These are phyloP conservation scores for Semicossyphus pulcher DNA, from an alignment of 2,113 vertebrate species.

Conservation along the genomic window DNA sequence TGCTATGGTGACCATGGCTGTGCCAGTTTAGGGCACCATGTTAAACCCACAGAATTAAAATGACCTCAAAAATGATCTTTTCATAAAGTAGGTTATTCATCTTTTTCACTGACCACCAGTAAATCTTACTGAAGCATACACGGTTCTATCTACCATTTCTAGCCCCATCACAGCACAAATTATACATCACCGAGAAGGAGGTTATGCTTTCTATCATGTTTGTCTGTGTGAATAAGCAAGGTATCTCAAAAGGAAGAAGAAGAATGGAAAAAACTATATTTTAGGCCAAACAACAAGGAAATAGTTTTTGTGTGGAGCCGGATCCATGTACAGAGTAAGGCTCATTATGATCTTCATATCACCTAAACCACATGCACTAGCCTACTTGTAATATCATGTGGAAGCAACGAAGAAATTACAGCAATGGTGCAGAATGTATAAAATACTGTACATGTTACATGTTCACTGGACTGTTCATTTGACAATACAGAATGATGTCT, in stretches of 20 bases:
- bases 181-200: not conserved
- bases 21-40: conserved; percentile 8
- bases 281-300: no score
- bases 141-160: not conserved
- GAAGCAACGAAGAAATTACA: not conserved
- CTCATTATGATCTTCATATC: not conserved
- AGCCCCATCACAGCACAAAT: not conserved
- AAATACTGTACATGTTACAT: not conserved
- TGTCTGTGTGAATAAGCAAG: not conserved
- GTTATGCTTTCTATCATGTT: not conserved
- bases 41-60: conserved; percentile 17
- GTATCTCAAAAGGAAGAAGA: no score
- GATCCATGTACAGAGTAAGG: no score
- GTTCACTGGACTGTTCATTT: not conserved
- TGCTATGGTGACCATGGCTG: conserved; percentile 51
- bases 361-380: not conserved
- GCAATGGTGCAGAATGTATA: not conserved
- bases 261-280: no score
- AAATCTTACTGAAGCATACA: not conserved
- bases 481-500: conserved; percentile 8
- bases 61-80: not conserved
- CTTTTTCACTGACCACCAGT: not conserved
- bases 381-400: not conserved
- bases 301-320: no score
- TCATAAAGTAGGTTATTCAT: not conserved